Evolutionary conservation across 1,140 invertebrate species (phyloP), one percentile per base, ranked within the genome.

Genomic region (Aphelenchoides besseyi): DNA sequence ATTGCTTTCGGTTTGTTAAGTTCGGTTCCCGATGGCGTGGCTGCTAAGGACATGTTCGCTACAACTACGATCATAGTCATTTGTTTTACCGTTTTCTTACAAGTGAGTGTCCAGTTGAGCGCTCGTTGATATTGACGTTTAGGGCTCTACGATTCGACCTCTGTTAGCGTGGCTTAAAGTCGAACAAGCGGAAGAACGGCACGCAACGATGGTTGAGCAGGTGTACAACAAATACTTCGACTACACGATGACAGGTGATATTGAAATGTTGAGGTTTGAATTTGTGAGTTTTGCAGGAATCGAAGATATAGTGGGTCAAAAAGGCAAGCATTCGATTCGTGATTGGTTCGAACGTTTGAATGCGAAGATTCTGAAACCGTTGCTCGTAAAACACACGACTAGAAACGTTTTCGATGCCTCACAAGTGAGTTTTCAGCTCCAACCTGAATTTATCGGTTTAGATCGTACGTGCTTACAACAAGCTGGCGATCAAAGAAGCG

Each of bases 21-120:
- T 2, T 85, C 87, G 8, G 79, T 88, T 0, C 82, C 87, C n/a
- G 29, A 68, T 23, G 32, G 23, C 12, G 72, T 78, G n/a, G 64
- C 79, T n/a, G 82, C 86, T 59, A 86, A 87, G 70, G 73, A 75
- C 8, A 85, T 88, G 70, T 87, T 88, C 68, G 81, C 88, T 18
- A 87, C 87, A 2, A 83, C 87, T 18, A 87, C 87, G 5, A 85
- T 88, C 63, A 75, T 85, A 12, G 86, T 88, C 26, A 86, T 88
- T 52, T 87, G 85, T 71, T 89, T 89, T 75, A 89, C 88, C 2
- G 86, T 88, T 1, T 87, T 88, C 79, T 26, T 32, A 5, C 62
- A 77, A 68, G 64, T 54, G 30, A 53, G 12, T 29, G 5, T 36
- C 3, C 16, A 61, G 41, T 61, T 12, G 37, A 18, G 9, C 57